phyloP scores from a whole-genome alignment of 2,888 invertebrate species.

The Nemoura dubitans region DNA sequence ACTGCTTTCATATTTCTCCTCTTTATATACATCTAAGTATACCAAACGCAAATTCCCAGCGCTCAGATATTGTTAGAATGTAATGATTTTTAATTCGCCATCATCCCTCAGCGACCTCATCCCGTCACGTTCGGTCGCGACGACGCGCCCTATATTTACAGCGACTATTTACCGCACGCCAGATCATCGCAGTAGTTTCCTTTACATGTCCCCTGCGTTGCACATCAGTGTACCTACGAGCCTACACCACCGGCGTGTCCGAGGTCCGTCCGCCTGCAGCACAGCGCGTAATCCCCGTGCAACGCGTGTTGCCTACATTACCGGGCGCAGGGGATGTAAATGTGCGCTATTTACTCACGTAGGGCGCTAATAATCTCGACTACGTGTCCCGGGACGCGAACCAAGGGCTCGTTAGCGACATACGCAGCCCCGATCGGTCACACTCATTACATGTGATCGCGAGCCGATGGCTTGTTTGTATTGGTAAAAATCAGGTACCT shows the following conservation, averaged over 20 bases:
- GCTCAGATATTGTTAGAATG: background rate
- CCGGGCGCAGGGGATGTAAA: background rate
- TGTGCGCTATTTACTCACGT: background rate
- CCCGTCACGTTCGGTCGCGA: background rate
- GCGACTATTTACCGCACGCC: background rate
- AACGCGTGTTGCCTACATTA: background rate
- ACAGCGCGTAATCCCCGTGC: background rate
- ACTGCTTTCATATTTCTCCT: no score
- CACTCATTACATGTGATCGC: background rate
- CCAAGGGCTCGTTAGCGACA: slow-evolving; percentile 62
- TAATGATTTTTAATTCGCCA: background rate
- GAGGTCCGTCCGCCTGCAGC: background rate
- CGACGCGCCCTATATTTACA: background rate
- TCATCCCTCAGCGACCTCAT: background rate
- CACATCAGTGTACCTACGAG: no score
- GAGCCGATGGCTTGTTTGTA: background rate
- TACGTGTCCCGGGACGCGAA: slow-evolving; percentile 62
- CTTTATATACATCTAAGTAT: no score
- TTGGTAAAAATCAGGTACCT: background rate
- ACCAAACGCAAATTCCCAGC: no score
- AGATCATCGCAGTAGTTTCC: background rate
- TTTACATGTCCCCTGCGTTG: background rate
- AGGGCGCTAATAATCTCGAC: slow-evolving; percentile 57
- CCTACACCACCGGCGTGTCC: no score
- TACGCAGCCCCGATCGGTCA: slow-evolving; percentile 2